Base-by-base conservation (phyloP, 1,140 invertebrate species). In the Nomia melanderi region DNA sequence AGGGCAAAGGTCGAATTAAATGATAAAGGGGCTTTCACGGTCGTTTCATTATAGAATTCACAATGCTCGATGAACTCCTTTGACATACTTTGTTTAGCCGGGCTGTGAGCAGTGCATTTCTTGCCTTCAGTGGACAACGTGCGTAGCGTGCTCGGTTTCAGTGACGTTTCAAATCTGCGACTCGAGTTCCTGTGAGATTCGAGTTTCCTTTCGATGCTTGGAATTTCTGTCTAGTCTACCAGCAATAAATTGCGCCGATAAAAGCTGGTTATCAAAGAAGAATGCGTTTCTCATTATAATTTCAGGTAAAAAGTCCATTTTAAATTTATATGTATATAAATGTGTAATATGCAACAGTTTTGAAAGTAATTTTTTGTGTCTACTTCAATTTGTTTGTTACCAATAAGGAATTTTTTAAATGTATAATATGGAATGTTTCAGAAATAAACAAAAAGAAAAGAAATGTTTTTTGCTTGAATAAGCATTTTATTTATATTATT, bases 11-110 rank as follows among this genome's bases (percentile, higher is more conserved):
- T 36, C 27, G 31, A 54, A n/a, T 54, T 8, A 17, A 23, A 1
- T 23, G 64, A 66, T 66, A 66, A 54, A 14, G 31, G 33, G 12
- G 6, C n/a, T 11, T 36, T 33, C 64, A 54, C 2, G 29, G 47
- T 54, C 12, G 33, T 4, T 33, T 29, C 20, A 4, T 50, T 4
- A 23, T 5, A 33, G 44, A 33, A 23, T 50, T 50, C 50, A 65
- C 36, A 6, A 63, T 29, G 44, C n/a, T 33, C 2, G 4, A 31
- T 17, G 41, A n/a, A 65, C 29, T 31, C 17, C n/a, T 47, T 65
- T 29, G 44, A 65, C 3, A 65, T n/a, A 23, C 63, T 47, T 65
- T 65, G 44, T 65, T 50, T 50, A 20, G 20, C 47, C n/a, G 20
- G 20, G 8, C 20, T 50, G n/a, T 6, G 20, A 50, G 6, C 20